Percentiles rank a stretch among this genome's conserved stretches.
Conservation (phyloP, 2,888 invertebrate genomes). For the Limnephilus marmoratus region DNA sequence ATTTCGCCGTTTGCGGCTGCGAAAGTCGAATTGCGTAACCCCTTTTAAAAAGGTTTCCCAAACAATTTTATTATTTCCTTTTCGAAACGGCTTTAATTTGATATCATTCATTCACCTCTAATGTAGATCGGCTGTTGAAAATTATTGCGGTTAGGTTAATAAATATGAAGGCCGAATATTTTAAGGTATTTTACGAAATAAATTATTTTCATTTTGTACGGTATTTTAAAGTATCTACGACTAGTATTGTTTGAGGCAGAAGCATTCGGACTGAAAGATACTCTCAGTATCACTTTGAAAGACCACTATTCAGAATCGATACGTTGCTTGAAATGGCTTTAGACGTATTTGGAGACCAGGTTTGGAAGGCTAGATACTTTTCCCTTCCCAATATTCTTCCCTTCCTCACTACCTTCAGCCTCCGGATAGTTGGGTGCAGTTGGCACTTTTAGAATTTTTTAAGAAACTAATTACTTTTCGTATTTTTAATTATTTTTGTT, state of each 20-base stretch:
- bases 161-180: conserved; percentile 49
- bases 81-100: conserved; percentile 43
- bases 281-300: too few relatives aligned
- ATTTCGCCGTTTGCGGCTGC: neutral
- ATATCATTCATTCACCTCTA: conserved; percentile 36
- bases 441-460: too few relatives aligned
- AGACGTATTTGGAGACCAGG: too few relatives aligned
- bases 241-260: neutral
- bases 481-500: too few relatives aligned
- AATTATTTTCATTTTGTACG: neutral
- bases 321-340: too few relatives aligned
- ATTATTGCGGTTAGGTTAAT: conserved; percentile 25
- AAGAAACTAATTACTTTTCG: too few relatives aligned
- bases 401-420: too few relatives aligned
- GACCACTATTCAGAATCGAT: too few relatives aligned
- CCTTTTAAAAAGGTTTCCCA: neutral
- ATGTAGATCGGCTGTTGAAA: conserved; percentile 40
- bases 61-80: conserved; percentile 44
- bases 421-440: too few relatives aligned
- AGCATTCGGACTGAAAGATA: neutral
- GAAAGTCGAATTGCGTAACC: conserved; percentile 1
- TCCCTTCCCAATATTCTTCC: too few relatives aligned
- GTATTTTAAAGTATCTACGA: neutral
- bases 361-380: too few relatives aligned
- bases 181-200: conserved; percentile 32